Conservation (phyloP, 1,140 invertebrate species). For the Augochlora pura region DNA sequence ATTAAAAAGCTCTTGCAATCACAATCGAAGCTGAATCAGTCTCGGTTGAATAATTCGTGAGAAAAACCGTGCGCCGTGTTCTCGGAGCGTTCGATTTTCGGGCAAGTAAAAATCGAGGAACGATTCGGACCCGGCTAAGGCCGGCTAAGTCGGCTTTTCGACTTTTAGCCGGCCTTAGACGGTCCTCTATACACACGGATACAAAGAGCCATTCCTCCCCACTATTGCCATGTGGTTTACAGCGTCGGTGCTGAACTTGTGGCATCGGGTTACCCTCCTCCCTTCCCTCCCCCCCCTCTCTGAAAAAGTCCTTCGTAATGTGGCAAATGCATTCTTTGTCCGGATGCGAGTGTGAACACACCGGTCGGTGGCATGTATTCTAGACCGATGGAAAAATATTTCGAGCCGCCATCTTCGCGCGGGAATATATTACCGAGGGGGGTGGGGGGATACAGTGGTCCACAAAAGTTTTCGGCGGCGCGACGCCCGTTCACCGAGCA, state of each 20-base stretch:
- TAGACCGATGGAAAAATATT: slow-evolving; percentile 14
- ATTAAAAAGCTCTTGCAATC: no score
- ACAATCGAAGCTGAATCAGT: no score
- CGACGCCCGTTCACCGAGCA: no score
- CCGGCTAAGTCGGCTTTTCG: slow-evolving; percentile 12
- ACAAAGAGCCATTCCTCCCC: slow-evolving; percentile 30
- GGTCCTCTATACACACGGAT: background rate
- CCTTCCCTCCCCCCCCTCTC: slow-evolving; percentile 18
- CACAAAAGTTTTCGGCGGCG: no score
- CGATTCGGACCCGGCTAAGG: background rate
- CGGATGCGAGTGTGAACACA: slow-evolving; percentile 27
- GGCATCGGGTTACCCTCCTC: slow-evolving; percentile 69
- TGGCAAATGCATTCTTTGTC: slow-evolving; percentile 69
- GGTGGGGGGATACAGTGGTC: no score
- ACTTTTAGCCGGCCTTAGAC: slow-evolving; percentile 8
- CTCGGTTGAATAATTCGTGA: no score
- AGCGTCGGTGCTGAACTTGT: slow-evolving; percentile 51
- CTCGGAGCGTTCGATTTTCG: no score
- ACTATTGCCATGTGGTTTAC: slow-evolving; percentile 44
- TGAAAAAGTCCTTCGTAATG: slow-evolving; percentile 53
- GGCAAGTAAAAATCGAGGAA: no score
- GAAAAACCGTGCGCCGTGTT: no score
- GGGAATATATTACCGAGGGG: background rate
- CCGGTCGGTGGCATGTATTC: slow-evolving; percentile 30
- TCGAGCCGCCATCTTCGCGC: background rate